phyloP scores from a whole-genome alignment of 1,140 invertebrate genomes.

The Drosophila tristis region DNA sequence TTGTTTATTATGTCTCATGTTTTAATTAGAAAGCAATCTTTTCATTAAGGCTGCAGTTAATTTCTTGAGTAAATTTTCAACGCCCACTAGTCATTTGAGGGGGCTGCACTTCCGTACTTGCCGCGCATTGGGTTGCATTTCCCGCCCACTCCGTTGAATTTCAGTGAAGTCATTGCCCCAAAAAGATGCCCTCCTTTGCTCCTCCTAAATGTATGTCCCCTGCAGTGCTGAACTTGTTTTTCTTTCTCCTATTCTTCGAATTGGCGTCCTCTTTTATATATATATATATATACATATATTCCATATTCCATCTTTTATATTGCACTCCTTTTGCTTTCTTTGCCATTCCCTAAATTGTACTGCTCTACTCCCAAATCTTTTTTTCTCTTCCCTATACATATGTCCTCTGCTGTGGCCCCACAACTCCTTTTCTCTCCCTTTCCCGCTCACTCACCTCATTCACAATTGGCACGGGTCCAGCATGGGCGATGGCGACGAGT shows the following conservation, averaged over 20 bases:
- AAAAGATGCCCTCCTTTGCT: too few species aligned
- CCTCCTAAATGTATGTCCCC: constrained; percentile 29
- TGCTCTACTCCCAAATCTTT: constrained; percentile 18
- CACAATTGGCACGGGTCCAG: constrained; percentile 83
- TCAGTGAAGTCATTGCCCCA: constrained; percentile 57
- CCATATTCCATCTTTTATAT: too few species aligned
- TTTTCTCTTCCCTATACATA: background rate
- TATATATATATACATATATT: too few species aligned
- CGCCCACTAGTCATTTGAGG: constrained; percentile 46
- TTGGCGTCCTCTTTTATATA: too few species aligned
- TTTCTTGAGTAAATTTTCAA: constrained; percentile 3
- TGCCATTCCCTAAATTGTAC: too few species aligned
- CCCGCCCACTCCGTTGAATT: background rate
- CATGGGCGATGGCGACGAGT: constrained; percentile 65
- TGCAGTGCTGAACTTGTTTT: constrained; percentile 16
- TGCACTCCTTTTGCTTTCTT: constrained; percentile 2
- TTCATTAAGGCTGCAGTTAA: constrained; percentile 58
- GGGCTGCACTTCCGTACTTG: constrained; percentile 25
- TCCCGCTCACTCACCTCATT: constrained; percentile 72
- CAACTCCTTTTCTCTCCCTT: constrained; percentile 1
- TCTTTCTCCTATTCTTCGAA: too few species aligned
- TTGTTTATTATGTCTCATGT: constrained; percentile 6
- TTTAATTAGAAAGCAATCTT: constrained; percentile 55
- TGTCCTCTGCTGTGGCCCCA: background rate
- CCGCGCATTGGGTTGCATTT: constrained; percentile 14